Evolutionary conservation across 2,797 vertebrate species (phyloP).

Genomic region (Acanthis flammea): DNA sequence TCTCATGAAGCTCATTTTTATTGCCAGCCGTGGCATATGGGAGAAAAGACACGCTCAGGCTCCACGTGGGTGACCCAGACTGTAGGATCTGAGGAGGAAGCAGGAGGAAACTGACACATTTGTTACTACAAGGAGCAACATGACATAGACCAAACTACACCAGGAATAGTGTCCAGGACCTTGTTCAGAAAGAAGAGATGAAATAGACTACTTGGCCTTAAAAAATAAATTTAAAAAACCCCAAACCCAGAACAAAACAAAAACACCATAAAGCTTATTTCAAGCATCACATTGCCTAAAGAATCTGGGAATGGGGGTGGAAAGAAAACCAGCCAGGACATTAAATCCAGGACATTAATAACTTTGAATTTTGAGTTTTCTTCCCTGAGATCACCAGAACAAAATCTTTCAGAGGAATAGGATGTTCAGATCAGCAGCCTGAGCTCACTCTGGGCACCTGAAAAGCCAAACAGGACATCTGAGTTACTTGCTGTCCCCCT

Average conservation of each 20-base stretch:
- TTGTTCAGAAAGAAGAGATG: not conserved
- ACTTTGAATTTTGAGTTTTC: not conserved
- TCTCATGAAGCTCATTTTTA: not conserved
- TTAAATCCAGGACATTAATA: not conserved
- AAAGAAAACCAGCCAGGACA: not conserved
- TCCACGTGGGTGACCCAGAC: not conserved
- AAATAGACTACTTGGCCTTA: not conserved
- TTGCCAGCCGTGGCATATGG: not conserved
- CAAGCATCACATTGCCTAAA: not conserved
- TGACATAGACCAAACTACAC: not conserved
- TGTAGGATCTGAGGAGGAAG: not conserved
- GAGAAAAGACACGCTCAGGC: not conserved
- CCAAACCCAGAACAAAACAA: not conserved
- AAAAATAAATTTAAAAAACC: not conserved
- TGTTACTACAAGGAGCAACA: not conserved
- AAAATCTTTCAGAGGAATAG: not conserved
- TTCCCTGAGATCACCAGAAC: not conserved
- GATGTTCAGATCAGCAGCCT: not conserved
- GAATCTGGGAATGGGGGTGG: not conserved
- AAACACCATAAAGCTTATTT: not conserved
- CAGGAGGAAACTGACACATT: not conserved
- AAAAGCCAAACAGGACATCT: not conserved
- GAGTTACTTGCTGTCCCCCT: not conserved
- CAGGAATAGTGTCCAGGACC: not conserved
- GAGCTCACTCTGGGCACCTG: not conserved